phyloP scores from a whole-genome alignment of 2,797 vertebrate genomes.

The Heterohyrax brucei region DNA sequence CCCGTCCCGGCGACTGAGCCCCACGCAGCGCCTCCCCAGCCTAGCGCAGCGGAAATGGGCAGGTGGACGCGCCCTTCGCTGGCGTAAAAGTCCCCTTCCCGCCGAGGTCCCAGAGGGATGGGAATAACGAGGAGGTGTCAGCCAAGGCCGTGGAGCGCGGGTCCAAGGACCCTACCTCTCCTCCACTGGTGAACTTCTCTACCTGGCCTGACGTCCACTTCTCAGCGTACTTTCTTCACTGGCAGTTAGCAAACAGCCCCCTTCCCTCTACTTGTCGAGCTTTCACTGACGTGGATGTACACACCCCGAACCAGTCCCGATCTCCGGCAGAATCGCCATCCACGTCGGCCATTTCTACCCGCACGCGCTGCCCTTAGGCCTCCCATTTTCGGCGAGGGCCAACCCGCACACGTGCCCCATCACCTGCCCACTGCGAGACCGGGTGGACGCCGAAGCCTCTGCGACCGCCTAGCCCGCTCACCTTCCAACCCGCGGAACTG shows the following conservation, averaged over 20 bases:
- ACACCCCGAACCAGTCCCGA: accelerated
- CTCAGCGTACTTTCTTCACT: background rate
- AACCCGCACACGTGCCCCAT: background rate
- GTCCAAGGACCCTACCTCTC: background rate
- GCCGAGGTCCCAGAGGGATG: background rate
- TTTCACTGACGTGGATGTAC: background rate
- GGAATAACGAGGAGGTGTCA: background rate
- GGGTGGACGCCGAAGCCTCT: background rate
- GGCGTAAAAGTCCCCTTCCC: constrained; percentile 4
- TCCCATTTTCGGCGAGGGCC: background rate
- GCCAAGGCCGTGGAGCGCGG: background rate
- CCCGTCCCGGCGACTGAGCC: background rate
- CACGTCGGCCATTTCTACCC: background rate
- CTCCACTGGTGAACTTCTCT: constrained; percentile 48
- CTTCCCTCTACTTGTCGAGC: background rate
- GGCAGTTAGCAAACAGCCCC: background rate
- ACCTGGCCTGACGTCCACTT: background rate
- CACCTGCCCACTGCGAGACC: background rate
- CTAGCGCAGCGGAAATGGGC: constrained; percentile 39
- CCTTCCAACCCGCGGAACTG: constrained; percentile 99
- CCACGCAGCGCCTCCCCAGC: background rate
- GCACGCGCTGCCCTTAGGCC: background rate
- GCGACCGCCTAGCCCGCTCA: constrained; percentile 83
- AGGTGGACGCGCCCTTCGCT: background rate
- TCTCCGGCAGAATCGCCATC: background rate